phyloP scores from a whole-genome alignment of 2,797 vertebrate species.

The Mormyrus hasselquistii region DNA sequence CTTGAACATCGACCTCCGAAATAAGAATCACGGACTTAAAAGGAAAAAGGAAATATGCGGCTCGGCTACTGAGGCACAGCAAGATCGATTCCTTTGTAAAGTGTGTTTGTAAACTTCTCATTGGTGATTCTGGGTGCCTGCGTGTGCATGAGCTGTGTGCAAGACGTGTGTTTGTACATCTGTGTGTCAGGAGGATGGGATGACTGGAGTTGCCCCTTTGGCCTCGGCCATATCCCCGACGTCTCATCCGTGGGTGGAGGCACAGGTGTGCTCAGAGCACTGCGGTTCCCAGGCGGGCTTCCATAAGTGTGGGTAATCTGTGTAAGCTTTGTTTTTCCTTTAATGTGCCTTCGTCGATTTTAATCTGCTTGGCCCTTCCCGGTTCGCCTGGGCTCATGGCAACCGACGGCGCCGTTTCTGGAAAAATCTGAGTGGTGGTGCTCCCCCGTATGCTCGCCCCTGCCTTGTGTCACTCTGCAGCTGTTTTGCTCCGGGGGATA shows the following conservation, averaged over 20 bases:
- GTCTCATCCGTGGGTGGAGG: neutral
- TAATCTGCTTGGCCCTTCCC: neutral
- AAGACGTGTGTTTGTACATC: neutral
- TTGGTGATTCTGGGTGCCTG: conserved; percentile 3
- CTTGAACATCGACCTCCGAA: neutral
- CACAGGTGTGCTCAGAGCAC: neutral
- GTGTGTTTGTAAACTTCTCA: neutral
- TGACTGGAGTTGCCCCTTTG: neutral
- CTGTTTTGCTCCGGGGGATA: neutral
- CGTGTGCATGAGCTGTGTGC: neutral
- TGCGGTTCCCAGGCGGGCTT: neutral
- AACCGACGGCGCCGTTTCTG: neutral
- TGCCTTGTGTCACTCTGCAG: neutral
- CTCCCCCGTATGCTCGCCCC: neutral
- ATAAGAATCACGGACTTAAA: neutral
- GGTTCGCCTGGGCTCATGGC: neutral
- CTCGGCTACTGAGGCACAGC: too few relatives aligned
- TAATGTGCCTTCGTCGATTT: neutral
- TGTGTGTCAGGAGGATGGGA: neutral
- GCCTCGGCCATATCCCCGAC: neutral
- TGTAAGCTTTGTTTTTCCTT: neutral
- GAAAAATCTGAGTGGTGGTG: neutral
- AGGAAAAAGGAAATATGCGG: neutral
- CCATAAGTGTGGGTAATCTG: neutral
- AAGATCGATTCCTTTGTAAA: neutral